Conservation (phyloP, 1,140 invertebrate genomes). For the Drosophila ohnishii region DNA sequence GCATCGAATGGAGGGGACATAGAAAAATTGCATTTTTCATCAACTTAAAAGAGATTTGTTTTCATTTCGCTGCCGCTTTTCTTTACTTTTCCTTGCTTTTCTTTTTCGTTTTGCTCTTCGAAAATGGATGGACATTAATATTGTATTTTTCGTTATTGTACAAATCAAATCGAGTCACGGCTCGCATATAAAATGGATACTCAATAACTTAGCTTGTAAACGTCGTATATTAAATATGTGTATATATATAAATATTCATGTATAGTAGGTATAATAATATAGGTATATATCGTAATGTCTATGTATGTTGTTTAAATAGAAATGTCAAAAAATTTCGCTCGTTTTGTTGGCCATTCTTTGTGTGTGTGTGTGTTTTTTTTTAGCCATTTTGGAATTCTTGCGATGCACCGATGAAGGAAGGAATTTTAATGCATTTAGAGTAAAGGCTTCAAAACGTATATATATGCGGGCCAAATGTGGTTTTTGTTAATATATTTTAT, state of each 20-base stretch:
- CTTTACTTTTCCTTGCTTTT: conserved; percentile 8
- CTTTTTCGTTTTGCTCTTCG: conserved; percentile 53
- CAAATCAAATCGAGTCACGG: conserved; percentile 61
- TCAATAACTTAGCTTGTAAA: conserved; percentile 62
- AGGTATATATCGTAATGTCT: conserved; percentile 47
- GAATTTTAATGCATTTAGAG: conserved; percentile 38
- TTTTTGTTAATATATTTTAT: conserved; percentile 20
- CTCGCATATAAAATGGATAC: conserved; percentile 62
- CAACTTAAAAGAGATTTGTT: conserved; percentile 59
- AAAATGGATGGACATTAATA: conserved; percentile 81
- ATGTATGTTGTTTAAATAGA: conserved; percentile 46
- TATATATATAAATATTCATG: conserved; percentile 58
- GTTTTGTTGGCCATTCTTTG: conserved; percentile 8
- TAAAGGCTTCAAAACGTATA: conserved; percentile 28
- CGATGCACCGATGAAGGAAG: conserved; percentile 76
- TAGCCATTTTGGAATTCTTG: conserved; percentile 56
- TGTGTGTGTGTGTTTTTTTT: not conserved
- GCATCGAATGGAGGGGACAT: conserved; percentile 64
- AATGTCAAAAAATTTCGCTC: conserved; percentile 55
- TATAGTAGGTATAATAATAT: conserved; percentile 55
- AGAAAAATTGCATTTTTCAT: conserved; percentile 78
- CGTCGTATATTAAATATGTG: conserved; percentile 57
- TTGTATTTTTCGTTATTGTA: conserved; percentile 69
- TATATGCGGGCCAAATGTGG: conserved; percentile 41
- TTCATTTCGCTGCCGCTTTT: conserved; percentile 12